phyloP scores from a whole-genome alignment of 35 echinoderm and acorn worm species.

The Patiria miniata region DNA sequence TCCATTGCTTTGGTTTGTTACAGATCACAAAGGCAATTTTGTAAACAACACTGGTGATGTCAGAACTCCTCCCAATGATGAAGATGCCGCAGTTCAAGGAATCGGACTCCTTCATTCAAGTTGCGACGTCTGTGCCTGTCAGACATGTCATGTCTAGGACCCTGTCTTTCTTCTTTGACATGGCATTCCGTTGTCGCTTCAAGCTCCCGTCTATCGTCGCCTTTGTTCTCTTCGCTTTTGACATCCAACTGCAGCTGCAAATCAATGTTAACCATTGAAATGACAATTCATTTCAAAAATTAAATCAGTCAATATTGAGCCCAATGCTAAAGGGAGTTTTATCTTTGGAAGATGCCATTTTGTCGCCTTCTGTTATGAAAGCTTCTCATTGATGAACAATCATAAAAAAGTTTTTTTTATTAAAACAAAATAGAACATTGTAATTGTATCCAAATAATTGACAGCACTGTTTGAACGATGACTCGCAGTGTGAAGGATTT shows the following conservation, averaged over 20 bases:
- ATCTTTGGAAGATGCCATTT: too few species aligned
- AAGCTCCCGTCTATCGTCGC: constrained; percentile 81
- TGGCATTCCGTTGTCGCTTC: constrained; percentile 83
- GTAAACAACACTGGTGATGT: too few species aligned
- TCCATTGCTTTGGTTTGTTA: too few species aligned
- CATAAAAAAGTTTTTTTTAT: too few species aligned
- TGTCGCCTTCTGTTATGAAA: too few species aligned
- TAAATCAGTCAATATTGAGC: too few species aligned
- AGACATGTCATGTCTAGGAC: constrained; percentile 70
- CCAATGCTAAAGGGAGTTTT: too few species aligned
- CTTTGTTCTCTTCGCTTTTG: constrained; percentile 70
- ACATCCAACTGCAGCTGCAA: constrained; percentile 85
- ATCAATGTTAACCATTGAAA: constrained; percentile 58
- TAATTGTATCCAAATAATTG: neutral
- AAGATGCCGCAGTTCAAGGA: neutral
- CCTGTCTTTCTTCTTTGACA: constrained; percentile 89
- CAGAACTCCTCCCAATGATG: neutral
- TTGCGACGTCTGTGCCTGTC: neutral
- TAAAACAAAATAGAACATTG: neutral
- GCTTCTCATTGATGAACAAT: too few species aligned
- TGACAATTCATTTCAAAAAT: too few species aligned
- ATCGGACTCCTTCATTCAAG: neutral
- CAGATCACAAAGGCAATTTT: too few species aligned
- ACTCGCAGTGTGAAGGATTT: constrained; percentile 84
- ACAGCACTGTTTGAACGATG: constrained; percentile 53